These are phyloP conservation scores for Phoenicopterus ruber DNA, from an alignment of 2,113 vertebrate species.

Conservation along the genomic window DNA sequence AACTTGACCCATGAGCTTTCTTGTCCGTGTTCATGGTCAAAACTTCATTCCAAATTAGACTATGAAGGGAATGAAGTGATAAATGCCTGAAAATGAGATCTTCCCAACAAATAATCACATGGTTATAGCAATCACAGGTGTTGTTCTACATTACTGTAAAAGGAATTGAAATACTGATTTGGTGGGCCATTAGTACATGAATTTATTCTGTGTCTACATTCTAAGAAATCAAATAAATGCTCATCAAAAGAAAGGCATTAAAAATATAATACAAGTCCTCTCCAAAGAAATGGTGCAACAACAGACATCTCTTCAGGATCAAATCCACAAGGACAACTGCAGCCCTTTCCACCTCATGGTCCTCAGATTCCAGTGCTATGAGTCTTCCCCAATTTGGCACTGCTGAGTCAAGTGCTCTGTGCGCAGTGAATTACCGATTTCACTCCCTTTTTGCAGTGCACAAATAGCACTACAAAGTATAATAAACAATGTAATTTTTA, in stretches of 20 bases:
- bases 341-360: background rate
- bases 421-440: background rate
- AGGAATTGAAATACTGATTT: background rate
- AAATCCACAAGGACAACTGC: background rate
- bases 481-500: background rate
- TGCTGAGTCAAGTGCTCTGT: background rate
- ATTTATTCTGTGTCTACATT: background rate
- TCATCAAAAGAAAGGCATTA: slow-evolving; percentile 18
- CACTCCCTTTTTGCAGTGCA: background rate
- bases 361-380: background rate
- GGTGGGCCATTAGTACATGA: background rate
- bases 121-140: background rate
- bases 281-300: background rate
- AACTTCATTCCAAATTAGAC: background rate
- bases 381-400: background rate
- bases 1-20: background rate
- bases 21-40: background rate
- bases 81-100: background rate
- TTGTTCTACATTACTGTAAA: background rate
- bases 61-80: background rate
- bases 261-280: background rate
- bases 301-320: background rate
- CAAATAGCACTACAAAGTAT: background rate
- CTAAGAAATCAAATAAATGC: slow-evolving; percentile 1
- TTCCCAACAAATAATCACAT: background rate